Base-by-base conservation (phyloP, 2,113 vertebrate species). In the Sinocyclocheilus rhinocerous region DNA sequence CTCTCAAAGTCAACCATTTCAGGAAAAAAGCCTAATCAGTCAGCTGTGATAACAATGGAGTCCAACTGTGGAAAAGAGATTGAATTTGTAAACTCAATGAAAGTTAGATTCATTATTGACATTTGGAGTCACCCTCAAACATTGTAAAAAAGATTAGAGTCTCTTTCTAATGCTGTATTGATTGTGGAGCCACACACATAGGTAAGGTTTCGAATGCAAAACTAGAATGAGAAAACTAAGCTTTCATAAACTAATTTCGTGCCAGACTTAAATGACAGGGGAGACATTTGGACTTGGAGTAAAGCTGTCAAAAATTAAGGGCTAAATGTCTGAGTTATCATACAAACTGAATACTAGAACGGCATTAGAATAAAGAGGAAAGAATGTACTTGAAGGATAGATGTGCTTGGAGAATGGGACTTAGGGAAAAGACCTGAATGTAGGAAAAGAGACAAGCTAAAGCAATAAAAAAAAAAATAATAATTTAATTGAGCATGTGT, bases 31-130 rank as follows among this genome's bases (percentile, higher is more conserved):
- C 77, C 88, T 57, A 50, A 77, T 67, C 78, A 73, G 52, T 89
- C 89, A 89, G 84, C 39, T 29, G 0, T 75, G 55, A 48, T 61
- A 18, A 36, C 24, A 52, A 61, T n/a, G 29, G 42, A 55, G 39
- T 72, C 18, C 2, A 63, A 63, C 39, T 48, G 63, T 6, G 48
- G 73, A 6, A 63, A 81, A 26, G 48, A 81, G 65, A 80, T 73
- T 86, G 33, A 78, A 81, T 73, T 85, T 79, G 24, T 33, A 33
- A 33, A n/a, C n/a, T n/a, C n/a, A 36, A 24, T 73, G 85, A 81
- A 80, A 84, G 55, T 50, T 59, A 22, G 22, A 85, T 59, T 81
- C 50, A 80, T 69, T 81, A 86, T 48, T 73, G 84, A 73, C 77
- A 67, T 86, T 73, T 73, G 65, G 18, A 69, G 39, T 18, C 65